Evolutionary conservation across 2,888 invertebrate species (phyloP).

Genomic region (Drosophila leonis): DNA sequence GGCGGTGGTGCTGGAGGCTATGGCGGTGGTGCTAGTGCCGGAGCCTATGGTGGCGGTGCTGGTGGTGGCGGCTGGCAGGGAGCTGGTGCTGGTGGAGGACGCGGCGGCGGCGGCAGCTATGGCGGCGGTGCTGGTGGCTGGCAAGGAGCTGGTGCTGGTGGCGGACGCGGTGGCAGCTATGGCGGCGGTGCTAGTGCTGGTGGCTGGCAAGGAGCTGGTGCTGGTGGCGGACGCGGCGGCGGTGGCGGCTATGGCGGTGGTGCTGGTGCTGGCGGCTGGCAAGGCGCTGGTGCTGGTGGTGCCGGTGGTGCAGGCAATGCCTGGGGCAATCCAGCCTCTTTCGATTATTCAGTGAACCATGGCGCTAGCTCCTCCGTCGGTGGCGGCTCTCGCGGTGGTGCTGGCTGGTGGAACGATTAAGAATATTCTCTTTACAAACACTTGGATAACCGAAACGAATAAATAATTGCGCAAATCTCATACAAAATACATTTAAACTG

Average conservation of each 20-base stretch:
- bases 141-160: slow-evolving; percentile 23
- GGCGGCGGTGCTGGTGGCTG: slow-evolving; percentile 19
- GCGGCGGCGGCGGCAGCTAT: slow-evolving; percentile 1
- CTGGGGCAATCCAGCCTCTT: slow-evolving; percentile 52
- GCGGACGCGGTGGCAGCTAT: slow-evolving; percentile 27
- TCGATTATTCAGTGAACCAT: slow-evolving; percentile 55
- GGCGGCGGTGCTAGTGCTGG: slow-evolving; percentile 31
- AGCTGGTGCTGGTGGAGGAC: neutral
- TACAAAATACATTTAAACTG: slow-evolving; percentile 5
- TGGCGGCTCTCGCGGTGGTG: slow-evolving; percentile 63
- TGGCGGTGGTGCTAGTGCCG: neutral
- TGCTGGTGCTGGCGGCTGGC: slow-evolving; percentile 23
- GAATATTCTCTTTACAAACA: neutral
- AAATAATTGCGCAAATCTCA: slow-evolving; percentile 22
- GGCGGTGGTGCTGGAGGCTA: slow-evolving; percentile 20
- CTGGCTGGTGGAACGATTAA: slow-evolving; percentile 74
- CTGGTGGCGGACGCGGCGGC: slow-evolving; percentile 33
- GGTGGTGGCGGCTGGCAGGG: slow-evolving; percentile 16
- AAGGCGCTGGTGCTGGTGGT: slow-evolving; percentile 24
- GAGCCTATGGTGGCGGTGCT: slow-evolving; percentile 4
- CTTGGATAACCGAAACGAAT: slow-evolving; percentile 20
- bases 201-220: slow-evolving; percentile 32
- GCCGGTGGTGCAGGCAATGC: slow-evolving; percentile 48
- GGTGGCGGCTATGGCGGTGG: slow-evolving; percentile 28
- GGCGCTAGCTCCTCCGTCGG: slow-evolving; percentile 42